Percentiles rank a stretch among this genome's conserved stretches.
phyloP scores from a whole-genome alignment of 1,140 invertebrate genomes.

The Panonychus citri region DNA sequence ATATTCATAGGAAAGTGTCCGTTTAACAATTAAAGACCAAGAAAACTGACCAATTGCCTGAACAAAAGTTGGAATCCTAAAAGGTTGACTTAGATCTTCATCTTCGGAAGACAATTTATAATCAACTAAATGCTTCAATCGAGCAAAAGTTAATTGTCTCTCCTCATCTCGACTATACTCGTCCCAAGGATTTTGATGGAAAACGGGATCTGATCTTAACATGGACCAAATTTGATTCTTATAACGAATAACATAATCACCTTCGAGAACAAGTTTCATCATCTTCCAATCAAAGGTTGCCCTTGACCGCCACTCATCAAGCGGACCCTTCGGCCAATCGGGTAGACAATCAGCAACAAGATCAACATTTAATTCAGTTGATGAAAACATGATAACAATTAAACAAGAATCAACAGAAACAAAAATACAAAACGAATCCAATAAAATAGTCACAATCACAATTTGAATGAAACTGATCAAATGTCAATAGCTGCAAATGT shows the following conservation, averaged over 20 bases:
- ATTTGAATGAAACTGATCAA: too few species aligned
- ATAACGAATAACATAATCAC: constrained; percentile 39
- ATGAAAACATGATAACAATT: neutral
- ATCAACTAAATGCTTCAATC: constrained; percentile 35
- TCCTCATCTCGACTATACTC: constrained; percentile 43
- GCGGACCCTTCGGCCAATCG: constrained; percentile 39
- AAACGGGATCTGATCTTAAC: constrained; percentile 54
- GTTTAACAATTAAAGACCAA: constrained; percentile 36
- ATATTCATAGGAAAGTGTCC: constrained; percentile 24
- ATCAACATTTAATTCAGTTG: neutral
- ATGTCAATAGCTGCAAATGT: too few species aligned
- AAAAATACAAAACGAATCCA: too few species aligned
- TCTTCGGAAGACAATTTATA: constrained; percentile 35
- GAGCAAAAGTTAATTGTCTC: constrained; percentile 32
- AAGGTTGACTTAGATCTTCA: constrained; percentile 27
- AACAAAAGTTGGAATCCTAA: constrained; percentile 21
- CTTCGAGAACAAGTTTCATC: constrained; percentile 44
- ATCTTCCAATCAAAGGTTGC: constrained; percentile 55
- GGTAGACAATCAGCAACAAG: constrained; percentile 15
- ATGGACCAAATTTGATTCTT: constrained; percentile 55
- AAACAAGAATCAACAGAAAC: too few species aligned
- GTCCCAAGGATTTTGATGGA: constrained; percentile 30
- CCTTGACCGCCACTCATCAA: constrained; percentile 41
- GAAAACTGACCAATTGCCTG: constrained; percentile 40
- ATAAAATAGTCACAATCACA: too few species aligned